These are phyloP conservation scores for Lagopus muta DNA, from an alignment of 2,113 vertebrate species.

Conservation along the genomic window DNA sequence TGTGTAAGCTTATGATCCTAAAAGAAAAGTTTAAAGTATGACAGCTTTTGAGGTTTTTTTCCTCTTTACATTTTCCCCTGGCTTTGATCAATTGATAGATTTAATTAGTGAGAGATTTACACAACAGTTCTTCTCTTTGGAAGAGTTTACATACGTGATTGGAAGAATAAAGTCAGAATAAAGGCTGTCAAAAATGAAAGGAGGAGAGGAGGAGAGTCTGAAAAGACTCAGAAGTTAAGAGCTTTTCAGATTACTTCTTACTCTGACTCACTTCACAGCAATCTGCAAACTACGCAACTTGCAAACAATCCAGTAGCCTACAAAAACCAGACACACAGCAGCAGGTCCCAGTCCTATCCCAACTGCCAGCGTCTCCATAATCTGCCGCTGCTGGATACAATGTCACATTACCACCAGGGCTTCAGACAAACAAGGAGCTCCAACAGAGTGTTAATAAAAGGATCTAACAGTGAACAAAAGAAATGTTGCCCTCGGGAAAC, in stretches of 20 bases:
- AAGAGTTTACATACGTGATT: background rate
- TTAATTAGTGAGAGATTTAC: background rate
- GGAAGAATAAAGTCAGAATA: background rate
- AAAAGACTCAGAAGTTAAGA: background rate
- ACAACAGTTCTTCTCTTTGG: background rate
- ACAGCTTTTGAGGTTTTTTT: background rate
- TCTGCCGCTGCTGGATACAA: background rate
- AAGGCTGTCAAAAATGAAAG: background rate
- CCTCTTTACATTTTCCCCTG: background rate
- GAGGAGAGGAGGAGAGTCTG: too few relatives aligned
- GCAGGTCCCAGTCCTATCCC: background rate
- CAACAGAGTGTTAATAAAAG: slow-evolving; percentile 34
- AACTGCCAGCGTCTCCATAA: background rate
- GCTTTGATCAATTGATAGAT: background rate
- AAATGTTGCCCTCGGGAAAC: background rate
- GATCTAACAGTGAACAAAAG: slow-evolving; percentile 31
- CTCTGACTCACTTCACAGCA: slow-evolving; percentile 7
- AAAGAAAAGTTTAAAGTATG: rapidly evolving
- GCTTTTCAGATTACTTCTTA: background rate
- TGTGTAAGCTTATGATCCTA: background rate
- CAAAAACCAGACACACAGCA: slow-evolving; percentile 24
- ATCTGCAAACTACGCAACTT: background rate
- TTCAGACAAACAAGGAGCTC: slow-evolving; percentile 1
- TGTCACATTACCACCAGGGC: background rate
- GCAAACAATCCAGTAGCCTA: background rate